phyloP scores from a whole-genome alignment of 2,797 vertebrate genomes.

The Spea hammondii region DNA sequence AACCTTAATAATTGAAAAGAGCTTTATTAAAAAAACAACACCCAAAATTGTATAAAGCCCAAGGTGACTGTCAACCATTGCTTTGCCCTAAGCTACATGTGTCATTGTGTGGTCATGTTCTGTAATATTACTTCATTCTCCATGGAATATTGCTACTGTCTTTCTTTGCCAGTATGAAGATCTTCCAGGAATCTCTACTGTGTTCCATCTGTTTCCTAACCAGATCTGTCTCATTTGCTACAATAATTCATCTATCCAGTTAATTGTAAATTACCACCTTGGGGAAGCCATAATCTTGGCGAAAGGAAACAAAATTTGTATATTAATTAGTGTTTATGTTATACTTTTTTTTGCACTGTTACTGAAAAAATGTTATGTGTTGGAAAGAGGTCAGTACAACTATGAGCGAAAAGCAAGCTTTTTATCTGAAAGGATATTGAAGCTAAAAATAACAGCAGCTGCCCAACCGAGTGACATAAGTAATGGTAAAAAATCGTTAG shows the following conservation, averaged over 20 bases:
- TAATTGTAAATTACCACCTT: no score
- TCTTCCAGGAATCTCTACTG: neutral
- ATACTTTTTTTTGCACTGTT: no score
- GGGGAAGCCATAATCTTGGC: no score
- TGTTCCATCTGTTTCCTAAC: neutral
- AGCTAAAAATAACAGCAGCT: slow-evolving; percentile 42
- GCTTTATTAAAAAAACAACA: slow-evolving; percentile 30
- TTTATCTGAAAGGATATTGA: slow-evolving; percentile 30
- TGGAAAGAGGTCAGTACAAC: slow-evolving; percentile 16
- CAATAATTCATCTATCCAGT: no score
- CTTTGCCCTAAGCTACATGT: slow-evolving; percentile 27
- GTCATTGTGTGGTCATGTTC: slow-evolving; percentile 21
- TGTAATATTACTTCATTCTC: slow-evolving; percentile 25
- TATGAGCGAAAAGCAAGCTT: slow-evolving; percentile 18
- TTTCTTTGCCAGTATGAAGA: neutral
- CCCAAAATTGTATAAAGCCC: neutral
- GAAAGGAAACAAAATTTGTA: no score
- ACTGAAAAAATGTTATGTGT: neutral
- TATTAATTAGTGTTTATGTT: no score
- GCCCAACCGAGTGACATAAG: slow-evolving; percentile 44
- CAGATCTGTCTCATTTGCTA: no score
- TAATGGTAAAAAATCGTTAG: slow-evolving; percentile 38
- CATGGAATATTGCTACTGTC: slow-evolving; percentile 3
- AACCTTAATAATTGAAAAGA: slow-evolving; percentile 31
- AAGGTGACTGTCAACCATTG: neutral